Conservation (phyloP, 1,140 invertebrate species). For the Stegodyphus dumicola region DNA sequence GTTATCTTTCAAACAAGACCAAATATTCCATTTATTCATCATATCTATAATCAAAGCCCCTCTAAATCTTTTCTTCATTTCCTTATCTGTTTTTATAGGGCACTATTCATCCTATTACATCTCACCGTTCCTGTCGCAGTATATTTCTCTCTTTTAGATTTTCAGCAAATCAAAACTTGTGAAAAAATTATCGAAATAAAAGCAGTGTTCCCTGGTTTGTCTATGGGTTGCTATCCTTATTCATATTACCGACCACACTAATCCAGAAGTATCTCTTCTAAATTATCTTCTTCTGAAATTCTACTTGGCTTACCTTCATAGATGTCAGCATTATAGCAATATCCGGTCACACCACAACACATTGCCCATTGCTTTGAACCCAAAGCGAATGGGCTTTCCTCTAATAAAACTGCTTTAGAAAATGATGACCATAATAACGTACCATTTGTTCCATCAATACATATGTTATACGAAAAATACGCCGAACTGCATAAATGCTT, state of each 20-base stretch:
- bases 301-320: not conserved
- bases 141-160: not conserved
- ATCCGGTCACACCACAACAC: not conserved
- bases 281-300: not conserved
- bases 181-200: not conserved
- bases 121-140: not conserved
- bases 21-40: too few relatives aligned
- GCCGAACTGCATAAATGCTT: not conserved
- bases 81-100: too few relatives aligned
- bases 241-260: too few relatives aligned
- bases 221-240: too few relatives aligned
- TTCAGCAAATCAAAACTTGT: not conserved
- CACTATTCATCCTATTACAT: not conserved
- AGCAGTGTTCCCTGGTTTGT: not conserved
- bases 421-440: not conserved
- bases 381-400: slow-evolving; percentile 17
- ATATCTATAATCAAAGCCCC: too few relatives aligned
- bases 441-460: not conserved
- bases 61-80: too few relatives aligned
- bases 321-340: not conserved
- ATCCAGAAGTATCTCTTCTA: too few relatives aligned
- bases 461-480: too few relatives aligned
- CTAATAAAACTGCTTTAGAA: not conserved
- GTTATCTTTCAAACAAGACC: not conserved
- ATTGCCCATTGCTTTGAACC: not conserved